Percentiles rank a stretch among this genome's conserved stretches.
These are phyloP conservation scores for Gastracanthus pulcherrimus DNA, from an alignment of 2,888 invertebrate species.

Conservation along the genomic window DNA sequence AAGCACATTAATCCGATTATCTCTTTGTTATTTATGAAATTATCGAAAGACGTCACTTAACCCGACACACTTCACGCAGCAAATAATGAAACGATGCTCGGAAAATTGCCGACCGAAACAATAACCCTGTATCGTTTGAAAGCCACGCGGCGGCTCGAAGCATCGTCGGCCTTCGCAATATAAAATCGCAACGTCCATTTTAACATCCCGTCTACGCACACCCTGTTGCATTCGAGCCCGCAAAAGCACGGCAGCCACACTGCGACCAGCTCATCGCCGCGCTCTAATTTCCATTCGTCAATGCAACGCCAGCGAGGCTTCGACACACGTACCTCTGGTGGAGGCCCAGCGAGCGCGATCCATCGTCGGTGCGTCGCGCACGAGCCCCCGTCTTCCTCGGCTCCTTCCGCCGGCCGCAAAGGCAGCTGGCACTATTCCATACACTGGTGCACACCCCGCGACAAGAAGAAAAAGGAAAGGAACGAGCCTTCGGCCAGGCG, in stretches of 20 bases:
- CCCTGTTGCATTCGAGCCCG: neutral
- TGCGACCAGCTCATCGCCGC: neutral
- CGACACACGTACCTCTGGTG: slow-evolving; percentile 24
- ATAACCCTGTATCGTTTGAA: no score
- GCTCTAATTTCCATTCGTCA: neutral
- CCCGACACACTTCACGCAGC: no score
- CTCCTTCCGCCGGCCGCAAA: neutral
- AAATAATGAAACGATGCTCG: no score
- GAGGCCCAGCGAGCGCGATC: slow-evolving; percentile 18
- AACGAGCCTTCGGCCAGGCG: neutral
- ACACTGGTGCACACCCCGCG: neutral
- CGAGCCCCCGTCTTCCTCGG: neutral
- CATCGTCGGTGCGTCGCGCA: slow-evolving; percentile 11
- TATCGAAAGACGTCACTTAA: no score
- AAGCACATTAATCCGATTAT: no score
- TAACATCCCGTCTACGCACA: neutral
- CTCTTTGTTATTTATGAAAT: no score
- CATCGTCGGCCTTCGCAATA: no score
- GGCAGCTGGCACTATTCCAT: neutral
- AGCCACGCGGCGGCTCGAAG: no score
- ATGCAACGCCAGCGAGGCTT: neutral
- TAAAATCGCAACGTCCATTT: neutral
- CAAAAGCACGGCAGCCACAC: neutral
- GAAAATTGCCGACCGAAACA: no score
- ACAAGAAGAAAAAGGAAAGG: neutral